These are phyloP conservation scores for Chalcosyrphus nemorum DNA, from an alignment of 2,888 invertebrate genomes.

Conservation along the genomic window DNA sequence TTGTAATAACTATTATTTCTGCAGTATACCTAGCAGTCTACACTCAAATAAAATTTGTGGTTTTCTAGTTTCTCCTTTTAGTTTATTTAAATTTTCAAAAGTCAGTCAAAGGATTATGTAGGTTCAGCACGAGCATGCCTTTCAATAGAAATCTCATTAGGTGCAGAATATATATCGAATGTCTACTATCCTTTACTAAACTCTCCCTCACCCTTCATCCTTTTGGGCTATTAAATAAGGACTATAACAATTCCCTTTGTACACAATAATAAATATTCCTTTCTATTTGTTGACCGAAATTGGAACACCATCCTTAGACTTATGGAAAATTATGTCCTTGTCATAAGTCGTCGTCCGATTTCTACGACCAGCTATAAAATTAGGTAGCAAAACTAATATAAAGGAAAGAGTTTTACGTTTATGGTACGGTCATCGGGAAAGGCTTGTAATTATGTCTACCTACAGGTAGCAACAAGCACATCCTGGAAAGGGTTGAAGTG, in stretches of 20 bases:
- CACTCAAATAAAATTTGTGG: no score
- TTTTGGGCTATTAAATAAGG: background rate
- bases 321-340: background rate
- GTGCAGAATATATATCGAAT: no score
- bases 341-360: slow-evolving; percentile 11
- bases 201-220: background rate
- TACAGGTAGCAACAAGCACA: slow-evolving; percentile 44
- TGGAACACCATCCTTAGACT: slow-evolving; percentile 55
- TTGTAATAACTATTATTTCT: no score
- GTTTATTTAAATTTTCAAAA: background rate
- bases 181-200: background rate
- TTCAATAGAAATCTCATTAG: background rate
- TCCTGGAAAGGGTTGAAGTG: slow-evolving; percentile 53
- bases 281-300: slow-evolving; percentile 58
- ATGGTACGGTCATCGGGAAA: slow-evolving; percentile 46
- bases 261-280: slow-evolving; percentile 42
- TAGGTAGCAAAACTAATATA: slow-evolving; percentile 60
- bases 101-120: background rate
- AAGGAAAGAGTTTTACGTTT: slow-evolving; percentile 60
- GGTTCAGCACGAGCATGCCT: background rate
- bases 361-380: slow-evolving; percentile 56
- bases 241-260: slow-evolving; percentile 24
- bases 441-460: slow-evolving; percentile 43
- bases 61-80: no score
- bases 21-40: no score